These are phyloP conservation scores for Morpho deidamia DNA, from an alignment of 2,888 invertebrate species.

Conservation along the genomic window DNA sequence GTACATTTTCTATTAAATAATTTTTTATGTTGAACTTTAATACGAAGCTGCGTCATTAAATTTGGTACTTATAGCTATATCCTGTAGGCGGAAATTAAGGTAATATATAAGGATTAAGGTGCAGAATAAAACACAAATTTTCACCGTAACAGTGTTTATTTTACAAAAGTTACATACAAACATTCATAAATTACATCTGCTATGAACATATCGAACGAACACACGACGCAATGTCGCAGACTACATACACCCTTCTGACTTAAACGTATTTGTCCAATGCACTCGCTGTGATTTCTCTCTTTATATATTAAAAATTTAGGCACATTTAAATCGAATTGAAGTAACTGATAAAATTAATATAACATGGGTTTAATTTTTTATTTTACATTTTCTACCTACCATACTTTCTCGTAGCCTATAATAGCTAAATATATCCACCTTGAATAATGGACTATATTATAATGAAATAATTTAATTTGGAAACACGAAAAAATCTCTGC, in stretches of 20 bases:
- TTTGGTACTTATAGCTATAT: no score
- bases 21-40: no score
- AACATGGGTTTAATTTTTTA: no score
- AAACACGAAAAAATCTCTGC: no score
- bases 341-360: background rate
- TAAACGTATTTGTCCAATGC: background rate
- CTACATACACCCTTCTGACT: background rate
- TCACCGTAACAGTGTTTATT: constrained; percentile 53
- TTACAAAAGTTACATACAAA: constrained; percentile 78
- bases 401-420: no score
- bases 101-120: background rate
- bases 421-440: no score
- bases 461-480: no score
- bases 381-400: no score
- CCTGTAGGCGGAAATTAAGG: no score
- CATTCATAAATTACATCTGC: constrained; percentile 62
- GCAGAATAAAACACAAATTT: constrained; percentile 33
- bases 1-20: no score
- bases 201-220: constrained; percentile 34
- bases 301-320: background rate
- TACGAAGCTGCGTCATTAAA: no score
- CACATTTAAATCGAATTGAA: constrained; percentile 2
- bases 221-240: background rate
- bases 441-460: no score
- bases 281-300: constrained; percentile 3